Conservation (phyloP, 1,140 invertebrate genomes). For the Lepidostoma basale region DNA sequence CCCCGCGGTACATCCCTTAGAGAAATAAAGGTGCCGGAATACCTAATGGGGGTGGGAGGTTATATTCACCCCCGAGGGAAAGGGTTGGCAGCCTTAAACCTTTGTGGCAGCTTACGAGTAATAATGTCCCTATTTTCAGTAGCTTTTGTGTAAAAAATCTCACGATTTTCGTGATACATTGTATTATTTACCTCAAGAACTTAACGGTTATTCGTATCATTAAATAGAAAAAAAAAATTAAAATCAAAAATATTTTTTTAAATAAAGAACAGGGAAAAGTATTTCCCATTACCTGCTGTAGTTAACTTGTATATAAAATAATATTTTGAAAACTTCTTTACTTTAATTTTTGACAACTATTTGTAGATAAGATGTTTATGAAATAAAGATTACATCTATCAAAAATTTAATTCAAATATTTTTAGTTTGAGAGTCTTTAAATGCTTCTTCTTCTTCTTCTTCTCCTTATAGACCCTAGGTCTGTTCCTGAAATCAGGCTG, state of each 20-base stretch:
- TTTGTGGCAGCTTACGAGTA: background rate
- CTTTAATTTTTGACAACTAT: too few species aligned
- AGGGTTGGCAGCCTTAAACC: constrained; percentile 2
- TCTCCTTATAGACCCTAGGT: too few species aligned
- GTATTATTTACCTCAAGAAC: too few species aligned
- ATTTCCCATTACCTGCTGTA: background rate
- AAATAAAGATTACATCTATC: too few species aligned
- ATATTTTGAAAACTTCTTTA: background rate
- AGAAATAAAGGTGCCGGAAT: background rate
- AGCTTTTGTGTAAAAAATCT: background rate
- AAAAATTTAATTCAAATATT: too few species aligned
- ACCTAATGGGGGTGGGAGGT: background rate
- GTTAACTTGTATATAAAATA: background rate
- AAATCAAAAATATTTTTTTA: background rate
- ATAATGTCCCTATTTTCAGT: background rate
- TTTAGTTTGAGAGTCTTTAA: too few species aligned
- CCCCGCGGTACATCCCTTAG: background rate
- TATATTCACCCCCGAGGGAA: background rate
- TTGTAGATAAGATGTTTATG: too few species aligned
- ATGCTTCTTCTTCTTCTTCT: too few species aligned
- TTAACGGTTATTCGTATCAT: background rate
- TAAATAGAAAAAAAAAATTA: background rate
- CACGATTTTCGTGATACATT: background rate
- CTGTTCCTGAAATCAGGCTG: too few species aligned
- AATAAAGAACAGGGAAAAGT: background rate